Percentiles rank a stretch among this genome's conserved stretches.
phyloP scores from a whole-genome alignment of 2,888 invertebrate genomes.

The Cabera pusaria region DNA sequence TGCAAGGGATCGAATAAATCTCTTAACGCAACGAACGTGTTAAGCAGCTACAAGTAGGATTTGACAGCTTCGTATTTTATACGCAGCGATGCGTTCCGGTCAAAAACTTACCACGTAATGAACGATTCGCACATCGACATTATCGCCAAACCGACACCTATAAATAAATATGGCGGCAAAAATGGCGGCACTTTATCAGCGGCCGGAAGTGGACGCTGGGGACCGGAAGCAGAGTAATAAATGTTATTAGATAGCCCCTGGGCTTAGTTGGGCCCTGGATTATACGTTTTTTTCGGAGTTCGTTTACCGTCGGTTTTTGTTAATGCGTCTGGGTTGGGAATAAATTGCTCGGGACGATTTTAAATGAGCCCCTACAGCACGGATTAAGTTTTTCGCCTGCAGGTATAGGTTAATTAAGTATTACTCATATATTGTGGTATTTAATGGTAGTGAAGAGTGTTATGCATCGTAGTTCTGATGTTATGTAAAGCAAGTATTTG shows the following conservation, averaged over 20 bases:
- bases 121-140: slow-evolving; percentile 67
- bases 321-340: slow-evolving; percentile 78
- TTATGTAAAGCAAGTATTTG: too few species aligned
- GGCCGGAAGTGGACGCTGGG: slow-evolving; percentile 80
- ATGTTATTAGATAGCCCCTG: slow-evolving; percentile 83
- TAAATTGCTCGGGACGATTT: slow-evolving; percentile 72
- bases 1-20: too few species aligned
- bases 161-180: slow-evolving; percentile 84
- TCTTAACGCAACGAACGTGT: too few species aligned
- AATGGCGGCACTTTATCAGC: slow-evolving; percentile 82
- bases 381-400: slow-evolving; percentile 35
- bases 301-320: slow-evolving; percentile 69
- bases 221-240: slow-evolving; percentile 77
- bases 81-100: slow-evolving; percentile 35
- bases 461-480: too few species aligned
- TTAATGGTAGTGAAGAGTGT: too few species aligned
- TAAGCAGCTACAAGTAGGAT: too few species aligned
- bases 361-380: slow-evolving; percentile 35
- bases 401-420: slow-evolving; percentile 40
- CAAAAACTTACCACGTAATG: slow-evolving; percentile 48
- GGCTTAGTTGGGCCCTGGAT: slow-evolving; percentile 74
- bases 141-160: slow-evolving; percentile 72
- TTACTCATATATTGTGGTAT: too few species aligned
- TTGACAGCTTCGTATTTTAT: too few species aligned
- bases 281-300: slow-evolving; percentile 68